Percentiles rank a stretch among this genome's conserved stretches.
phyloP scores from a whole-genome alignment of 23 tunicate species.

The Aplidium turbinatum region DNA sequence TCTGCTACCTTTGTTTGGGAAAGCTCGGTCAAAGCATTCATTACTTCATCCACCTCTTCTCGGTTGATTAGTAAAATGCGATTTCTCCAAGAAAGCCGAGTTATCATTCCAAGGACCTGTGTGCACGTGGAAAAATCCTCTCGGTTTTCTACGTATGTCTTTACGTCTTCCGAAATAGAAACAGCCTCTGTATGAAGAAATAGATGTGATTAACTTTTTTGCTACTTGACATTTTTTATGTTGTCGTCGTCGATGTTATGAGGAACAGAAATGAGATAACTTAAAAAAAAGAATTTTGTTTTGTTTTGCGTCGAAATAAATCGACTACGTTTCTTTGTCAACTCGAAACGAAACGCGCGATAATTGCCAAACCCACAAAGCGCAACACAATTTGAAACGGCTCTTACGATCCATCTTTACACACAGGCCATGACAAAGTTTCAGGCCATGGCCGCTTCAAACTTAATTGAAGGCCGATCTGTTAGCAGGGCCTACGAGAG shows the following conservation, averaged over 20 bases:
- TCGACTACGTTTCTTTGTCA: too few species aligned
- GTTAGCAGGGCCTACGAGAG: too few species aligned
- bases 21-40: conserved; percentile 50
- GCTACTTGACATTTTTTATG: not conserved
- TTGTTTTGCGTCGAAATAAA: too few species aligned
- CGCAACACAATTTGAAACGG: too few species aligned
- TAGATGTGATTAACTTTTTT: not conserved
- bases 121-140: conserved; percentile 53
- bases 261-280: too few species aligned
- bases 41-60: conserved; percentile 55
- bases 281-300: too few species aligned
- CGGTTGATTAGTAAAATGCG: conserved; percentile 47
- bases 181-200: conserved; percentile 37
- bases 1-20: conserved; percentile 36
- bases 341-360: too few species aligned
- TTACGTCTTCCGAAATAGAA: conserved; percentile 38
- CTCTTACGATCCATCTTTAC: too few species aligned
- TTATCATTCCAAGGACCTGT: conserved; percentile 61
- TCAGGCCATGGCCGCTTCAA: too few species aligned
- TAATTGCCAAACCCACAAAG: too few species aligned
- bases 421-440: too few species aligned
- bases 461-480: too few species aligned
- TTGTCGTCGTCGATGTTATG: not conserved
- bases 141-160: conserved; percentile 29
- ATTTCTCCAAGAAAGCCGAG: conserved; percentile 58